A percentile compares a stretch with the other conserved stretches of the same genome.
Evolutionary conservation across 2,113 vertebrate species (phyloP).

Genomic region (Sapayoa aenigma): DNA sequence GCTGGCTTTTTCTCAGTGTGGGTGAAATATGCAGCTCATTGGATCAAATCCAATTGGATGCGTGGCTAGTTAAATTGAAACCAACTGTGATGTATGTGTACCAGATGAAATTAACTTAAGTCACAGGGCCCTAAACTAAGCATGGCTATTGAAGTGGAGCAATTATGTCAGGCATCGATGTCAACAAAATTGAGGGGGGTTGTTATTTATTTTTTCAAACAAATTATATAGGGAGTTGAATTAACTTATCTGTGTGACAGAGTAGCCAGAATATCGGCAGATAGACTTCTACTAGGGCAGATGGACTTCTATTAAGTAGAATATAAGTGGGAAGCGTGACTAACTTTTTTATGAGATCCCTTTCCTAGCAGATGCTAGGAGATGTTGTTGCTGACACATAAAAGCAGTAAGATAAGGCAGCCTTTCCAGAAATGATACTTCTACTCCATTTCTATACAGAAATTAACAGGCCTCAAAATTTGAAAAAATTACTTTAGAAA

Average conservation of each 20-base stretch:
- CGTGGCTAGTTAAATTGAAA: constrained; percentile 15
- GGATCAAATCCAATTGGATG: constrained; percentile 17
- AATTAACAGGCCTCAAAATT: neutral
- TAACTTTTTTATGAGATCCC: neutral
- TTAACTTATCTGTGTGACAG: neutral
- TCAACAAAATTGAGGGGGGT: neutral
- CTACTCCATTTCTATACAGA: neutral
- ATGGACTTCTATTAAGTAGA: neutral
- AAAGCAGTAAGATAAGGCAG: neutral
- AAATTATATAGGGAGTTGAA: neutral
- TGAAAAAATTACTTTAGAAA: neutral
- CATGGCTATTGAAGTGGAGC: neutral
- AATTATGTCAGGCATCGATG: neutral
- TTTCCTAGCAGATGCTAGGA: neutral
- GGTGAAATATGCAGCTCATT: constrained; percentile 9
- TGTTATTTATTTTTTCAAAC: neutral
- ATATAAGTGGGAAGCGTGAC: neutral
- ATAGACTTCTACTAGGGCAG: neutral
- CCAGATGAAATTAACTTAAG: constrained; percentile 24
- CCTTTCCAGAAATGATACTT: neutral
- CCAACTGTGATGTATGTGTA: neutral
- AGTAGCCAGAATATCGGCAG: neutral
- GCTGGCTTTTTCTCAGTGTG: neutral
- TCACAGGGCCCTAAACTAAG: neutral
- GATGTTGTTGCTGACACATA: neutral